Evolutionary conservation across 2,888 invertebrate species (phyloP), one percentile per base, ranked within the genome.

Genomic region (Acronicta psi): DNA sequence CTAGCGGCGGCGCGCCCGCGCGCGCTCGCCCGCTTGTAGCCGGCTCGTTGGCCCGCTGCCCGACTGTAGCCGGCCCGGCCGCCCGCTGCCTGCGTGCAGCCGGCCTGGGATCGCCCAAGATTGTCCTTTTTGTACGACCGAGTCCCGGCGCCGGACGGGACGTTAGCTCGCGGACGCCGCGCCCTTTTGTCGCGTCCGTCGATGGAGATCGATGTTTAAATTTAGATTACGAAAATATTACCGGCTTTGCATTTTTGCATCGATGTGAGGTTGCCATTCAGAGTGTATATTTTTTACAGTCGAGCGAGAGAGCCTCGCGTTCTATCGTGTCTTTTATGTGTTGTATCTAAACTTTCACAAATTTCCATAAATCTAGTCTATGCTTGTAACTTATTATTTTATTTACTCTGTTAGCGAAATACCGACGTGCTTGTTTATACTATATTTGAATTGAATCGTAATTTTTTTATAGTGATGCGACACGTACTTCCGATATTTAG

Each of bases 321-420:
- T 80, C 73, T 76, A 78, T 75, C 73, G 77, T 80, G 71, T 83
- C 82, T 84, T 59, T 70, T 59, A 76, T 81, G 78, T 79, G 84
- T 72, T 71, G 65, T 76, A 73, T 85, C 86, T 82, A 77, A 82
- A 81, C 81, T 87, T 86, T 84, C 84, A 77, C 80, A 82, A 82
- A 85, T 82, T 84, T 88, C 87, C 82, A 79, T 86, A 67, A 84
- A 90, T 74, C 92, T 92, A 92, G 91, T 92, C 92, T 92, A 81
- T 81, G 83, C 87, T 86, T 81, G 81, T 84, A 79, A 86, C 84
- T 88, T 85, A 83, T 87, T 86, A 78, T 85, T 85, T 85, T 80
- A 82, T 82, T 79, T 79, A 68, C 76, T 76, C 71, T 79, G 69
- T 75, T 71, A 72, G 69, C 81, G 67, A 79, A 80, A 73, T 76